A percentile compares a stretch with the other conserved stretches of the same genome.
phyloP scores from a whole-genome alignment of 2,888 invertebrate species.

The Cheilosia urbana region DNA sequence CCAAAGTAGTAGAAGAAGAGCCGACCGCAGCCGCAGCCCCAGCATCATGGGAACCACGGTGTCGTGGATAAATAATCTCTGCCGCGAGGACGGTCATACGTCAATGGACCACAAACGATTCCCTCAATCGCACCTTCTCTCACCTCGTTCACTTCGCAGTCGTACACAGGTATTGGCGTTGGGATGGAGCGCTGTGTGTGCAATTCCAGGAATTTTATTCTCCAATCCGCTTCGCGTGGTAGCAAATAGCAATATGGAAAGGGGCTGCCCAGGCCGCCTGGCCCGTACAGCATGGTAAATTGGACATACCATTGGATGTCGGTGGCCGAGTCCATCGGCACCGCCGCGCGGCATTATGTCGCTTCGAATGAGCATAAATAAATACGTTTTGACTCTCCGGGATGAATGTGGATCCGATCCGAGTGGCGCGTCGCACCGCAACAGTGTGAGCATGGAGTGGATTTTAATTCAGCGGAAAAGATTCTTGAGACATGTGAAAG shows the following conservation, averaged over 20 bases:
- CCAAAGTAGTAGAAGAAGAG: conserved; percentile 27
- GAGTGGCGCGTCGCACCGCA: not conserved
- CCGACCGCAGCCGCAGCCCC: not conserved
- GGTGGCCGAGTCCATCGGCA: conserved; percentile 5
- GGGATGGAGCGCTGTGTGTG: conserved; percentile 18
- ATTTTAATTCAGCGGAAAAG: conserved; percentile 40
- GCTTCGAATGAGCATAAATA: conserved; percentile 59
- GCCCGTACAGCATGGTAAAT: conserved; percentile 58
- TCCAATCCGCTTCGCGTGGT: conserved; percentile 38
- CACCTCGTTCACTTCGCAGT: not conserved
- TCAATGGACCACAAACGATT: conserved; percentile 74
- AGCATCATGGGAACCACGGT: conserved; percentile 64
- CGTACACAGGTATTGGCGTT: not conserved
- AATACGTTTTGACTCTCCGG: conserved; percentile 51
- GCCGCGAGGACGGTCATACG: conserved; percentile 73
- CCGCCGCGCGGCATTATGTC: conserved; percentile 47
- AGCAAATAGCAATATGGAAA: conserved; percentile 25
- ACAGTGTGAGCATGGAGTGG: conserved; percentile 15
- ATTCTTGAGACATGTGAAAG: conserved; percentile 25
- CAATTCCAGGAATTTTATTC: conserved; percentile 67
- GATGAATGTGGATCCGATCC: conserved; percentile 54
- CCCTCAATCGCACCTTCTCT: conserved; percentile 63
- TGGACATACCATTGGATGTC: conserved; percentile 35
- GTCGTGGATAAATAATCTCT: conserved; percentile 70
- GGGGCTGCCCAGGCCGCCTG: conserved; percentile 8